Base-by-base conservation (phyloP, 2,888 invertebrate genomes). In the Germaria angustata region DNA sequence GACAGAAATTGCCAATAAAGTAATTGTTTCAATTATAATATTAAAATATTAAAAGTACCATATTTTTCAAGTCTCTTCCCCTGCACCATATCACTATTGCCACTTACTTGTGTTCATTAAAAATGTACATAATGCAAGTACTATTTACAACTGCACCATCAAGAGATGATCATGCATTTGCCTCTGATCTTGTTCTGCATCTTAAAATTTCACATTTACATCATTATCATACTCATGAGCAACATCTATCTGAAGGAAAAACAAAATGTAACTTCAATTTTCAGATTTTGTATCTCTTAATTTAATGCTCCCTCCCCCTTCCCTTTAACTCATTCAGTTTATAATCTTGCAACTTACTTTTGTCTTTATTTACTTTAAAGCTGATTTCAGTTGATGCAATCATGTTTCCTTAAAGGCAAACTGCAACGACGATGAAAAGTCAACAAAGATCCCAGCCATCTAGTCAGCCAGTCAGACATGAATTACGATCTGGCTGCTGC, bases 321-420 rank as follows among this genome's bases (percentile, higher is more conserved):
- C 9, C 11, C 51, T 8, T 7, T 1, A 2, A 24, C 32, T 28
- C 20, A 5, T 41, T 28, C 20, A 53, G 17, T 2, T 77, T 69
- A 77, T 53, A 41, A 53, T 53, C 46, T 78, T 53, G 69, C 53
- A 69, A 53, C 41, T 63, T 63, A 61, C 41, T 34, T 24, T 51
- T 36, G 15, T 41, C 6, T 69, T 59, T 79, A 75, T 78, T 82
- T 82, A 61, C 66, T 82, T 71, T 76, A 59, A 78, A 34, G 65
- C 41, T 68, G 49, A 69, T 82, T 78, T 75, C 57, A 79, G 78
- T 75, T 73, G 55, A 68, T 41, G 57, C 63, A 78, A 78, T 78
- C 77, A 41, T 53, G 34, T 34, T 72, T 20, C 46, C 71, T 71
- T 71, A 2, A 28, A 57, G 78, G 41, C 68, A 68, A 46, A 59